Percentiles rank a stretch among this genome's conserved stretches.
These are phyloP conservation scores for Platichthys flesus DNA, from an alignment of 2,113 vertebrate genomes.

Conservation along the genomic window DNA sequence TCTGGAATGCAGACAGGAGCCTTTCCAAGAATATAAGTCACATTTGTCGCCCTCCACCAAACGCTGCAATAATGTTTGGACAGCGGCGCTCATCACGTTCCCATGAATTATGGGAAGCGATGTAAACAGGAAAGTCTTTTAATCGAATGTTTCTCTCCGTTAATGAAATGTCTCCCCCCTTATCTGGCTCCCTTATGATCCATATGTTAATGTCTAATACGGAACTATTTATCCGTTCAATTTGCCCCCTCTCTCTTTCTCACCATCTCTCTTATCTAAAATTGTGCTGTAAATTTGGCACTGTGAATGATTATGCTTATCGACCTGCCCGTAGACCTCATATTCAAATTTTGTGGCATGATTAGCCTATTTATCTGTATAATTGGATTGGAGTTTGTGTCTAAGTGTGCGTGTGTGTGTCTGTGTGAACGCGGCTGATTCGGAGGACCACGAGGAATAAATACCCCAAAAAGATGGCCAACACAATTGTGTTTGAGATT, in stretches of 20 bases:
- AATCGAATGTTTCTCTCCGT: conserved; percentile 79
- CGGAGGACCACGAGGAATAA: conserved; percentile 68
- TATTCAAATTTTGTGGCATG: conserved; percentile 85
- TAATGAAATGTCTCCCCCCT: conserved; percentile 82
- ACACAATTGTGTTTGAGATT: conserved; percentile 76
- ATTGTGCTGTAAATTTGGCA: conserved; percentile 83
- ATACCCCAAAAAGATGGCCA: conserved; percentile 64
- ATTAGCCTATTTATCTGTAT: conserved; percentile 87
- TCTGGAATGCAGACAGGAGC: background rate
- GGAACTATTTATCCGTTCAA: conserved; percentile 81
- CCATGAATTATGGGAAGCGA: conserved; percentile 75
- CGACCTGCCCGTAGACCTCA: conserved; percentile 78
- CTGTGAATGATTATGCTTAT: conserved; percentile 83
- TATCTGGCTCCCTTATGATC: conserved; percentile 81
- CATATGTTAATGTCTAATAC: conserved; percentile 83
- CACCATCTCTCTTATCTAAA: conserved; percentile 82
- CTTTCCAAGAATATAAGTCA: conserved; percentile 23
- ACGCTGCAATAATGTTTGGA: conserved; percentile 49
- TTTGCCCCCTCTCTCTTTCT: conserved; percentile 59
- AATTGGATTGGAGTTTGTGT: conserved; percentile 85
- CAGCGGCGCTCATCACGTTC: conserved; percentile 39
- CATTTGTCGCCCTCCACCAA: conserved; percentile 38
- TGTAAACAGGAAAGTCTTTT: conserved; percentile 75
- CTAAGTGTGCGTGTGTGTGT: conserved; percentile 33
- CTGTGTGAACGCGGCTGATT: conserved; percentile 67